Evolutionary conservation across 2,888 invertebrate species (phyloP).

Genomic region (Nematopogon swammerdamellus): DNA sequence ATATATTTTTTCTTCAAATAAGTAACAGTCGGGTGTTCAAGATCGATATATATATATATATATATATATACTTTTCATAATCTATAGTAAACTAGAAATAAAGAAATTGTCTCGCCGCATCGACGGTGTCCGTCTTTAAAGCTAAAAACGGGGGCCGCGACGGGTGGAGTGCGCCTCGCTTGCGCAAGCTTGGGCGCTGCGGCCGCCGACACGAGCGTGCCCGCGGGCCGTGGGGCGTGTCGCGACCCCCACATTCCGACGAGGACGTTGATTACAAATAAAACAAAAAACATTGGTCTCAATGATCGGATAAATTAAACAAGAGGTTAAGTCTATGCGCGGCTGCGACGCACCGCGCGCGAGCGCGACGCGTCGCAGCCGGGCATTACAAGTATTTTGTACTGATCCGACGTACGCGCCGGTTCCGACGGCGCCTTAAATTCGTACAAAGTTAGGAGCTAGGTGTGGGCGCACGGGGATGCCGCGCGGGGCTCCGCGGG

Average conservation of each 20-base stretch:
- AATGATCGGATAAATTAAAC: constrained; percentile 36
- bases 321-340: constrained; percentile 19
- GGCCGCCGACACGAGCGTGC: neutral
- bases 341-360: neutral
- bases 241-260: neutral
- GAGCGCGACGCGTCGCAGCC: neutral
- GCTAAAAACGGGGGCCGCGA: neutral
- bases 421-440: neutral
- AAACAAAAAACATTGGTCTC: constrained; percentile 51
- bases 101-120: neutral
- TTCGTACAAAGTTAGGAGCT: neutral
- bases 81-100: neutral
- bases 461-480: neutral
- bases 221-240: neutral
- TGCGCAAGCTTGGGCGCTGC: no score
- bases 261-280: constrained; percentile 9
- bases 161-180: neutral
- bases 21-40: constrained; percentile 36
- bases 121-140: neutral
- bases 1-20: constrained; percentile 47
- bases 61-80: neutral
- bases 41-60: neutral
- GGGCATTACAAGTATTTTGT: neutral
- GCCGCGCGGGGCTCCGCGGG: neutral
- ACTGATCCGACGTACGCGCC: neutral